Percentiles rank a stretch among this genome's conserved stretches.
Conservation (phyloP, 1,140 invertebrate species). For the Psilanteris sp. region DNA sequence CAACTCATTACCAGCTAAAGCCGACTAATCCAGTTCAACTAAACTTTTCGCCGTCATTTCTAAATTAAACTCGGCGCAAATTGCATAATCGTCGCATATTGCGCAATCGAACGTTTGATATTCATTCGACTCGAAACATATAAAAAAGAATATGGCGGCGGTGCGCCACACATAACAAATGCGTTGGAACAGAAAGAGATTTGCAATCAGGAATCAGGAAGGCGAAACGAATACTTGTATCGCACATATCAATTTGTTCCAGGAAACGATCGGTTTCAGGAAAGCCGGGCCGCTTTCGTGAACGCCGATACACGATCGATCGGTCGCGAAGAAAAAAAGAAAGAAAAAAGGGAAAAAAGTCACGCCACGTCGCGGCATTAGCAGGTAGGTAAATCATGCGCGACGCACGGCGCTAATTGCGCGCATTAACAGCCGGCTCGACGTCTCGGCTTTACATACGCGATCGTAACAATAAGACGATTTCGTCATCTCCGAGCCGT, state of each 20-base stretch:
- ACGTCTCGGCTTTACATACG: conserved; percentile 36
- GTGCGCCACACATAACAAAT: conserved; percentile 13
- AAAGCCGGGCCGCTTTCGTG: conserved; percentile 27
- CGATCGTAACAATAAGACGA: conserved; percentile 49
- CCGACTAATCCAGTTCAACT: no score
- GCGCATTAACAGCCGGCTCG: conserved; percentile 32
- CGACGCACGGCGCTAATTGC: conserved; percentile 50
- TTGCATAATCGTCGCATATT: no score
- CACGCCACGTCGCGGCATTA: conserved; percentile 29
- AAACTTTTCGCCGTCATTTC: no score
- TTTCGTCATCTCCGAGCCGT: conserved; percentile 52
- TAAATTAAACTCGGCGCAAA: no score
- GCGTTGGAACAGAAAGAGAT: conserved; percentile 10
- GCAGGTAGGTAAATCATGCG: conserved; percentile 49
- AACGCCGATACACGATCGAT: conserved; percentile 17
- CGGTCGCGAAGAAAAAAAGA: no score
- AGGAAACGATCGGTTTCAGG: conserved; percentile 42
- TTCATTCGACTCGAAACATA: no score
- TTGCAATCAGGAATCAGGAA: conserved; percentile 29
- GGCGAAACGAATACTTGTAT: conserved; percentile 31
- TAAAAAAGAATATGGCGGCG: no score
- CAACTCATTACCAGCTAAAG: no score
- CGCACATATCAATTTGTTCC: conserved; percentile 51
- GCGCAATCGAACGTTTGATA: no score
- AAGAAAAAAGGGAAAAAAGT: no score